Percentiles rank a stretch among this genome's conserved stretches.
Conservation (phyloP, 2,797 vertebrate genomes). For the Sphenopsis melanotis region DNA sequence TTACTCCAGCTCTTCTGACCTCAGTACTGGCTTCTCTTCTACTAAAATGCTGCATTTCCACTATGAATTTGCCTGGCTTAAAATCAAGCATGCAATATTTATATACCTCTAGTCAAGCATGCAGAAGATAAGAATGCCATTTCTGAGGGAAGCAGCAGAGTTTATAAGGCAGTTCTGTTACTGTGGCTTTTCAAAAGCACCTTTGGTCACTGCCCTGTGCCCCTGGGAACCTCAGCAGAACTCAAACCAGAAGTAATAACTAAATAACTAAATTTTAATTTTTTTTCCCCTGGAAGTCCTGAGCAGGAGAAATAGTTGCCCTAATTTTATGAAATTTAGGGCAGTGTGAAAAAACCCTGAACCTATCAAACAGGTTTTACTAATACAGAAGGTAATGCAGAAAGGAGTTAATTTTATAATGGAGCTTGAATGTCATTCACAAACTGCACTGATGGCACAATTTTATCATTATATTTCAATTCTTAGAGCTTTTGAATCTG, state of each 20-base stretch:
- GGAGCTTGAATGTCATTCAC: not conserved
- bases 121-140: not conserved
- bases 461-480: not conserved
- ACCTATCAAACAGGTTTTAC: not conserved
- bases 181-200: not conserved
- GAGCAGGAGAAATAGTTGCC: not conserved
- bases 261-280: rapidly evolving
- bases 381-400: not conserved
- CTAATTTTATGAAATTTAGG: not conserved
- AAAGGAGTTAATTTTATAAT: not conserved
- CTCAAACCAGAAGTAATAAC: not conserved
- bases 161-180: not conserved
- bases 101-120: not conserved
- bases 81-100: not conserved
- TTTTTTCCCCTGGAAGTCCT: not conserved
- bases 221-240: not conserved
- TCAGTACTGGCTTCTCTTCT: not conserved
- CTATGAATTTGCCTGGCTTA: not conserved
- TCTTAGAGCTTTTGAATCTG: not conserved
- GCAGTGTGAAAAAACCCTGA: not conserved
- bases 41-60: not conserved
- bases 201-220: not conserved
- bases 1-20: not conserved
- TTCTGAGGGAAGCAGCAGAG: not conserved
- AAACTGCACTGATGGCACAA: not conserved